Conservation (phyloP, 1,140 invertebrate species). For the Sweltsa coloradensis region DNA sequence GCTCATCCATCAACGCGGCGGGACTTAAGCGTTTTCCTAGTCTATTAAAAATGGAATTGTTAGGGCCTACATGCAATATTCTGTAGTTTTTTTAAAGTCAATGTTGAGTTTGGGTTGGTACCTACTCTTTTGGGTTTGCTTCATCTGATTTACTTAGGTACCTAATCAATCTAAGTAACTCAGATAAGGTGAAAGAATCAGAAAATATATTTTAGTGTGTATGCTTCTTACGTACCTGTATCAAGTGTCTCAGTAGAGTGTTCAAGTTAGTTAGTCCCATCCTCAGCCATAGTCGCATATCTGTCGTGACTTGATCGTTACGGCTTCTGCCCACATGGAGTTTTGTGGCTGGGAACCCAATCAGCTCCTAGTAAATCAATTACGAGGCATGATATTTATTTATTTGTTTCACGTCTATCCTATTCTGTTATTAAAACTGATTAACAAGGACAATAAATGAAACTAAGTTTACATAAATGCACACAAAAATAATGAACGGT, state of each 20-base stretch:
- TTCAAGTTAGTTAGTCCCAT: not conserved
- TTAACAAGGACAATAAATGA: too few relatives aligned
- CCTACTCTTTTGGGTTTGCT: not conserved
- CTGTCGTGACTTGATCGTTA: slow-evolving; percentile 74
- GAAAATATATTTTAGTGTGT: slow-evolving; percentile 1
- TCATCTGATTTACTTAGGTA: not conserved
- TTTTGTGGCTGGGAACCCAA: slow-evolving; percentile 40
- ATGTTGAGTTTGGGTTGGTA: not conserved
- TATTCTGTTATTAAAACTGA: too few relatives aligned
- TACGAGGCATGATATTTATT: too few relatives aligned
- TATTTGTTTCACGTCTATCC: too few relatives aligned
- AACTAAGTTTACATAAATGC: too few relatives aligned
- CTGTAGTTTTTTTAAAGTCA: not conserved
- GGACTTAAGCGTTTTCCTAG: too few relatives aligned
- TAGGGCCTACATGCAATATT: not conserved
- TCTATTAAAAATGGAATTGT: too few relatives aligned
- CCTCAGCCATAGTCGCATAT: slow-evolving; percentile 61
- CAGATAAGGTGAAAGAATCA: not conserved
- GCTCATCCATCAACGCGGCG: too few relatives aligned
- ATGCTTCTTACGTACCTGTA: slow-evolving; percentile 4
- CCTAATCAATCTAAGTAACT: not conserved
- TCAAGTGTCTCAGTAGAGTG: not conserved
- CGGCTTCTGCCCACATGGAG: slow-evolving; percentile 71
- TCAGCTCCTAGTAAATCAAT: slow-evolving; percentile 38
- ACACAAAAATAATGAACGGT: too few relatives aligned